A percentile compares a stretch with the other conserved stretches of the same genome.
These are phyloP conservation scores for Phalacrocorax carbo DNA, from an alignment of 2,113 vertebrate species.

Conservation along the genomic window DNA sequence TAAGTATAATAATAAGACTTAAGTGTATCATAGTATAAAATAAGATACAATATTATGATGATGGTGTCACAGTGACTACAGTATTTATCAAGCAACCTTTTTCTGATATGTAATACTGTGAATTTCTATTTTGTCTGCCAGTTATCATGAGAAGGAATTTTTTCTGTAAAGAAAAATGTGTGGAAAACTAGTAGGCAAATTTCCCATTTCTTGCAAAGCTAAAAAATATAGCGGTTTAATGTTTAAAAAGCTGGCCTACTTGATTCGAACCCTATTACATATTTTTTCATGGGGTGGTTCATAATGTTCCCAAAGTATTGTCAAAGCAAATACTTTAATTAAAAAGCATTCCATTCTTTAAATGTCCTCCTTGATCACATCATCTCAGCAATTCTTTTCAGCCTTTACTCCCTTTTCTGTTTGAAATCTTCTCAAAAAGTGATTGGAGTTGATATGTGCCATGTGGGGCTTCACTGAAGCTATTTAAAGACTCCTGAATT, in stretches of 20 bases:
- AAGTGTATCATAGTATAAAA: not conserved
- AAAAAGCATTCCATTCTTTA: slow-evolving; percentile 6
- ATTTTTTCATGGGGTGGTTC: not conserved
- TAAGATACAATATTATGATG: not conserved
- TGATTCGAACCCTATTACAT: not conserved
- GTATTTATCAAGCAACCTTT: not conserved
- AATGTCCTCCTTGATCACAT: not conserved
- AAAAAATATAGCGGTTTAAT: not conserved
- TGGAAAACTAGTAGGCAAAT: not conserved
- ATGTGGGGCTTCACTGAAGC: not conserved
- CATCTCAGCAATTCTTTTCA: not conserved
- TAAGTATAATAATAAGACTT: not conserved
- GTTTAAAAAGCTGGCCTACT: not conserved
- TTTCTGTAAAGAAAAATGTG: not conserved
- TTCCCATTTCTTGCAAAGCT: not conserved
- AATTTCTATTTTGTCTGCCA: not conserved
- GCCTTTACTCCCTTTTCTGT: not conserved
- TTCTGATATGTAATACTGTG: not conserved
- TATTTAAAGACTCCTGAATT: slow-evolving; percentile 18
- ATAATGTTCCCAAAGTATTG: not conserved
- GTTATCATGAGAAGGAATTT: not conserved
- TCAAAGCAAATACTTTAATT: not conserved
- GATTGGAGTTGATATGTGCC: not conserved
- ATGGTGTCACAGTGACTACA: not conserved
- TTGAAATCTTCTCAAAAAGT: not conserved